These are phyloP conservation scores for Pristionchus arcanus DNA, from an alignment of 2,888 invertebrate genomes.

Conservation along the genomic window DNA sequence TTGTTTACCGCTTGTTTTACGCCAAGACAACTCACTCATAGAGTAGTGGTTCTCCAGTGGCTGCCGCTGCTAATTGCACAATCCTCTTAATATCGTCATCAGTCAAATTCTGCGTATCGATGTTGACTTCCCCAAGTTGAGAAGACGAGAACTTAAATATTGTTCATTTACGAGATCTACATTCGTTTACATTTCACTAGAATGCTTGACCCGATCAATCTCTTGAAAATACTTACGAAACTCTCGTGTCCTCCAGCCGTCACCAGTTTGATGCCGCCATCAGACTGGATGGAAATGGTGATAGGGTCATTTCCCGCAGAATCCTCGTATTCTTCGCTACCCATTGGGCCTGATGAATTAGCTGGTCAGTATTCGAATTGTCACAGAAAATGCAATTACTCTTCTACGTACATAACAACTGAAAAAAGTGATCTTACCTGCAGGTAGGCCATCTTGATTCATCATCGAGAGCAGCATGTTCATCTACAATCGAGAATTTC, in stretches of 20 bases:
- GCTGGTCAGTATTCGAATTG: too few relatives aligned
- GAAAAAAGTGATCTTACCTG: neutral
- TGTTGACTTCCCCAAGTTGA: conserved; percentile 62
- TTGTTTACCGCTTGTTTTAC: too few relatives aligned
- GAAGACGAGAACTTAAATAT: conserved; percentile 63
- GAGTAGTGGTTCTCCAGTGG: neutral
- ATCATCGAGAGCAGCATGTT: conserved; percentile 24
- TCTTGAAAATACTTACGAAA: conserved; percentile 54
- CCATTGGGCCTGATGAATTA: neutral
- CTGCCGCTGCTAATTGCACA: conserved; percentile 60
- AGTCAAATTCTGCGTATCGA: conserved; percentile 66
- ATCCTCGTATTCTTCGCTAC: neutral
- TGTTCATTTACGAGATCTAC: neutral
- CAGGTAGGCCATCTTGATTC: neutral
- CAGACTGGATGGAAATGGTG: conserved; percentile 63
- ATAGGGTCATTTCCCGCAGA: conserved; percentile 39
- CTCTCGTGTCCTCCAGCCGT: conserved; percentile 61
- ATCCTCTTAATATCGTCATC: conserved; percentile 65
- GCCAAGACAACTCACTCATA: neutral
- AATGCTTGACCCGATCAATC: neutral
- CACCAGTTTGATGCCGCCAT: conserved; percentile 66
- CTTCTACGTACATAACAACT: neutral
- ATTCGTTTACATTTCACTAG: too few relatives aligned
- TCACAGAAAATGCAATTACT: too few relatives aligned
- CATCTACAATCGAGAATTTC: neutral